Percentiles rank a stretch among this genome's conserved stretches.
These are phyloP conservation scores for Anoplophora glabripennis DNA, from an alignment of 1,140 invertebrate genomes.

Conservation along the genomic window DNA sequence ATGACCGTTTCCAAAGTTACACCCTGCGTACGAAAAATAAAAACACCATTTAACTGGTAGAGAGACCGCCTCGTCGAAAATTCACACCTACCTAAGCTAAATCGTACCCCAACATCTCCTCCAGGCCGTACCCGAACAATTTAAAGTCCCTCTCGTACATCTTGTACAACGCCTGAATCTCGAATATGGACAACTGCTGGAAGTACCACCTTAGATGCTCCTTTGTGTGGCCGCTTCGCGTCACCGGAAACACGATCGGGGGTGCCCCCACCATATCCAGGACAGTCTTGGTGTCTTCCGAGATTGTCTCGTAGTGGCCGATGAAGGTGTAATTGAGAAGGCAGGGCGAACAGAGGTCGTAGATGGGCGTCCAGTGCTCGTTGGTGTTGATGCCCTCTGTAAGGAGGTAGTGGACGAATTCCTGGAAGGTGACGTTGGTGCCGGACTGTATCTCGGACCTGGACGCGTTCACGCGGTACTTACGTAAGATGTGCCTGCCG, in stretches of 20 bases:
- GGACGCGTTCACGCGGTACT: constrained; percentile 68
- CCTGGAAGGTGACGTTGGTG: constrained; percentile 81
- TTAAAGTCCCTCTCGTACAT: constrained; percentile 77
- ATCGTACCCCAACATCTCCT: constrained; percentile 70
- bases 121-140: constrained; percentile 75
- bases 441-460: constrained; percentile 69
- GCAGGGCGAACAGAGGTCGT: constrained; percentile 83
- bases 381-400: constrained; percentile 63
- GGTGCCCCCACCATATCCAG: constrained; percentile 63
- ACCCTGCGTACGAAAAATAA: too few relatives aligned
- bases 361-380: constrained; percentile 87
- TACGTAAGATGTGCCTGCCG: constrained; percentile 76
- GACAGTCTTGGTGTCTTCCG: constrained; percentile 66
- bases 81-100: constrained; percentile 23
- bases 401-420: constrained; percentile 81
- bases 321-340: constrained; percentile 83
- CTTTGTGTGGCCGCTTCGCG: constrained; percentile 62
- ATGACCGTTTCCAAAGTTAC: too few relatives aligned
- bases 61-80: too few relatives aligned
- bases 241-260: constrained; percentile 63
- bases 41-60: too few relatives aligned
- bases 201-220: constrained; percentile 70
- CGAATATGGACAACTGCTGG: constrained; percentile 64
- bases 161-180: constrained; percentile 68
- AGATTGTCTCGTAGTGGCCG: constrained; percentile 74